Evolutionary conservation across 2,113 vertebrate genomes (phyloP), one percentile per base, ranked within the genome.

Genomic region (Procavia capensis): DNA sequence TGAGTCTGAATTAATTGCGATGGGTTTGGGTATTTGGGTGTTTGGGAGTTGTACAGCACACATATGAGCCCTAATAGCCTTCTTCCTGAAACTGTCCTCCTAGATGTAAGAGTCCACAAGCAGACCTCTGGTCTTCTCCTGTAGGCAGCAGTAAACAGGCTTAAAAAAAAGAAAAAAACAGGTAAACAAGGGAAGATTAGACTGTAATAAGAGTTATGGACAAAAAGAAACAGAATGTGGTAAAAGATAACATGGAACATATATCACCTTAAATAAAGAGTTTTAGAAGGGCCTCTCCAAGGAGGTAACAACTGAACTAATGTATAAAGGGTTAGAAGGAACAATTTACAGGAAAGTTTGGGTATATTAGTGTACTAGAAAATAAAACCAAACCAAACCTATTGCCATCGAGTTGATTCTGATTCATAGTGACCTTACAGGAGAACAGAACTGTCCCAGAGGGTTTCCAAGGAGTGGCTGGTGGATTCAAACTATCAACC

Each of bases 31-130:
- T 50, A 10, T 54, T 54, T n/a, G n/a, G n/a, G n/a, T n/a, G n/a
- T 54, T 54, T 54, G 13, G 88, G 79, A 39, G 63, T 25, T 84
- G 29, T 17, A 5, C 10, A 13, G 47, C 22, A 22, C 20, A 17
- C 4, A 2, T 5, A 6, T 34, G 20, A 80, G 64, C 45, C 7
- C 3, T 11, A 19, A 36, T 0, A 9, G 4, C 4, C 47, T 41
- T 68, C 8, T 22, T 54, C 76, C 63, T 79, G 27, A 79, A 79
- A 61, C 72, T 47, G 34, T 45, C 50, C 59, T 78, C 72, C 83
- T 10, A n/a, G 14, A 85, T 39, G 79, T 41, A 41, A 66, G 36
- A 84, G 8, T 63, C 78, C 70, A 74, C 36, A 5, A 17, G 8
- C 59, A 43, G 6, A 10, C 11, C 29, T 87, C 50, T n/a, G 2